A percentile compares a stretch with the other conserved stretches of the same genome.
These are phyloP conservation scores for Ciconia nigra DNA, from an alignment of 2,797 vertebrate species.

Conservation along the genomic window DNA sequence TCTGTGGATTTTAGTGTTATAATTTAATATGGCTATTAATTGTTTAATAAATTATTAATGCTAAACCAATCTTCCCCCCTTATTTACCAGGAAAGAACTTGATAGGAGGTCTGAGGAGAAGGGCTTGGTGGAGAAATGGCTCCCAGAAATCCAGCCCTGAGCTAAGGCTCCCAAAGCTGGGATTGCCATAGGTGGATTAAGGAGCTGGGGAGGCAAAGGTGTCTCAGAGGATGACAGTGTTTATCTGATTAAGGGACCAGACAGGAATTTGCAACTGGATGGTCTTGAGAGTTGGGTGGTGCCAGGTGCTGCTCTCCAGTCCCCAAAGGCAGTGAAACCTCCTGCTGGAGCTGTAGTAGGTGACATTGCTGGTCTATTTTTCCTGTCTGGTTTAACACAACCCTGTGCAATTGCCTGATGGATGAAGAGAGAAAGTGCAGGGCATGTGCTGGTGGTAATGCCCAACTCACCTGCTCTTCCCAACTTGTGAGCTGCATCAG, in stretches of 20 bases:
- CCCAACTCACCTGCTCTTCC: background rate
- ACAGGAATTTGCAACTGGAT: background rate
- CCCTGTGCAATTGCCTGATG: background rate
- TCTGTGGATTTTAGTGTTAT: background rate
- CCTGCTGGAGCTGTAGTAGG: background rate
- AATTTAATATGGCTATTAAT: background rate
- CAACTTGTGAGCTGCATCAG: background rate
- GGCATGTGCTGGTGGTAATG: background rate
- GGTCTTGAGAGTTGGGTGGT: background rate
- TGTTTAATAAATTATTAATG: background rate
- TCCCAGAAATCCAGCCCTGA: background rate
- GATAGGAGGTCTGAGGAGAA: background rate
- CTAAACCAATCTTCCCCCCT: background rate
- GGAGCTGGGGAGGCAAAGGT: background rate
- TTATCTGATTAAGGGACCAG: background rate
- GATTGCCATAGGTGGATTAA: background rate
- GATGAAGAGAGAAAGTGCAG: background rate
- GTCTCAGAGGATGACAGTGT: background rate
- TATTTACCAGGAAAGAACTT: background rate
- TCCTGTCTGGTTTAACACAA: background rate
- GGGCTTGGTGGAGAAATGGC: background rate
- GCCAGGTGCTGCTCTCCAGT: background rate
- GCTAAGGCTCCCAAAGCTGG: background rate
- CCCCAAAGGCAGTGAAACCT: background rate
- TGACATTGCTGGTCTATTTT: rapidly evolving